Conservation (phyloP, 2,113 vertebrate genomes). For the Nettapus auritus region DNA sequence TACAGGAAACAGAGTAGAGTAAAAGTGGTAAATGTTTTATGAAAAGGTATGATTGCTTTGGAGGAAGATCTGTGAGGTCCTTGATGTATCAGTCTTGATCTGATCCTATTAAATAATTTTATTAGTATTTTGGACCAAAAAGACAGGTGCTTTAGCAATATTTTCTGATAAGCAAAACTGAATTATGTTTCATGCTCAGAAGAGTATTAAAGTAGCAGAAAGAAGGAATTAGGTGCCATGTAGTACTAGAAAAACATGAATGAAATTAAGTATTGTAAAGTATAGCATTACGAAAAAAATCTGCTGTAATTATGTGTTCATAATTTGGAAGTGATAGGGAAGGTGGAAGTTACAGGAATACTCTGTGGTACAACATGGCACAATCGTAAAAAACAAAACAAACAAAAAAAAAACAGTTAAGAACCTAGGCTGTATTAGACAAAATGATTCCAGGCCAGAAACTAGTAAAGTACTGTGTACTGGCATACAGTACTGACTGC, state of each 20-base stretch:
- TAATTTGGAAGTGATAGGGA: not conserved
- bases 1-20: not conserved
- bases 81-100: not conserved
- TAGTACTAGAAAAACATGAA: not conserved
- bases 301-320: not conserved
- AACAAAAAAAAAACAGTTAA: not conserved
- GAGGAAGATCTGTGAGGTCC: not conserved
- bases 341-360: not conserved
- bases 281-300: not conserved
- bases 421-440: not conserved
- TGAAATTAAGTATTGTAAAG: not conserved
- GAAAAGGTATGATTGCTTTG: not conserved
- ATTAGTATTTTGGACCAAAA: not conserved
- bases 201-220: not conserved
- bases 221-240: not conserved
- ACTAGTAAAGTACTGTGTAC: not conserved
- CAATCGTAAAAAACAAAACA: not conserved
- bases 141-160: accelerated
- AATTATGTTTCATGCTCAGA: not conserved
- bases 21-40: not conserved
- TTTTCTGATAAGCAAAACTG: not conserved
- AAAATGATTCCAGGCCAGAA: not conserved
- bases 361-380: not conserved
- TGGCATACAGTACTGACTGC: not conserved
- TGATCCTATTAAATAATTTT: not conserved